phyloP scores from a whole-genome alignment of 2,113 vertebrate genomes.

The Acrocephalus kingi region DNA sequence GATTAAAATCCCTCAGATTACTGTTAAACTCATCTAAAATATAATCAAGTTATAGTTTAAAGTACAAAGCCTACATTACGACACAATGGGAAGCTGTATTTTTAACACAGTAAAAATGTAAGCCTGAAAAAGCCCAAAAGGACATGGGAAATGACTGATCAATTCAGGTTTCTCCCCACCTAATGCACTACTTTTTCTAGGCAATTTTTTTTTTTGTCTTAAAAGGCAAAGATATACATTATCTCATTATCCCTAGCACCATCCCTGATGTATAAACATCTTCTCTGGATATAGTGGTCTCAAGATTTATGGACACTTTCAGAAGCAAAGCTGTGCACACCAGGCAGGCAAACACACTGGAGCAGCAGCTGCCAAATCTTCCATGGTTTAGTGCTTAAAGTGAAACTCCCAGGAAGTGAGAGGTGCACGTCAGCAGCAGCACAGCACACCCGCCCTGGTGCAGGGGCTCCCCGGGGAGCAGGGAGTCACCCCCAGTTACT shows the following conservation, averaged over 20 bases:
- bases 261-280: neutral
- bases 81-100: neutral
- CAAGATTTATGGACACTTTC: neutral
- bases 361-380: constrained; percentile 7
- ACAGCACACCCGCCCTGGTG: neutral
- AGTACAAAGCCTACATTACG: neutral
- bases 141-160: neutral
- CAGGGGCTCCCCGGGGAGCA: neutral
- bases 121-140: neutral
- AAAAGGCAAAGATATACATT: neutral
- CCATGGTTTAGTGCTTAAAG: neutral
- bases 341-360: neutral
- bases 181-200: neutral
- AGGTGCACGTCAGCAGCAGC: neutral
- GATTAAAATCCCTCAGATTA: neutral
- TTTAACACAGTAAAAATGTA: neutral
- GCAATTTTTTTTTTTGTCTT: neutral
- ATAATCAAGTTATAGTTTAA: neutral
- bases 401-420: neutral
- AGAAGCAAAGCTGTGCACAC: neutral
- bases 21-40: neutral
- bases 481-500: neutral
- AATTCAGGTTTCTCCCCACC: neutral
- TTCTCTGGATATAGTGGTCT: neutral
- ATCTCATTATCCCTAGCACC: neutral